A percentile compares a stretch with the other conserved stretches of the same genome.
Conservation (phyloP, 2,888 invertebrate genomes). For the Matsumyia berberina region DNA sequence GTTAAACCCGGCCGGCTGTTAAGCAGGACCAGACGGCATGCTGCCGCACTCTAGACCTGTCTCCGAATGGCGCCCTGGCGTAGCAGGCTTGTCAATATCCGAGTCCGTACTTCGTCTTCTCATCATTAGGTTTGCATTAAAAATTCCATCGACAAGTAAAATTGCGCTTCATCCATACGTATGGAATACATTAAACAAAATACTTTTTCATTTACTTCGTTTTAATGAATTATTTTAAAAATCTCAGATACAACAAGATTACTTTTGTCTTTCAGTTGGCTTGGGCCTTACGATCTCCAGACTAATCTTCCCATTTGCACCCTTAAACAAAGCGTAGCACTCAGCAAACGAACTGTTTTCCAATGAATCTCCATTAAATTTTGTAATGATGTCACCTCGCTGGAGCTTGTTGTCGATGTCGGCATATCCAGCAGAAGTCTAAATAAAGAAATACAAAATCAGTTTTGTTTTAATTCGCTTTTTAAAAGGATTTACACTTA, state of each 20-base stretch:
- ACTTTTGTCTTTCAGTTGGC: conserved; percentile 81
- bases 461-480: too few relatives aligned
- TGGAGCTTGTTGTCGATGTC: conserved; percentile 94
- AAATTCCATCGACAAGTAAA: conserved; percentile 5
- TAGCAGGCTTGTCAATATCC: too few relatives aligned
- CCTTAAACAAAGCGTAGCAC: conserved; percentile 95
- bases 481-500: too few relatives aligned
- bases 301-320: conserved; percentile 91
- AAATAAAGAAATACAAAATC: conserved; percentile 64
- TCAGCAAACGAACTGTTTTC: conserved; percentile 91
- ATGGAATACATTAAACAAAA: too few relatives aligned
- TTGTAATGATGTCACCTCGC: conserved; percentile 95
- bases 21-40: too few relatives aligned
- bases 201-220: background rate
- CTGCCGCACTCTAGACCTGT: too few relatives aligned
- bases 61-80: too few relatives aligned
- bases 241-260: background rate
- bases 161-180: too few relatives aligned
- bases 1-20: too few relatives aligned
- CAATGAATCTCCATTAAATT: conserved; percentile 95
- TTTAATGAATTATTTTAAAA: background rate
- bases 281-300: conserved; percentile 95
- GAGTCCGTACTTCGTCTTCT: too few relatives aligned
- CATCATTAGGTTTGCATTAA: too few relatives aligned
- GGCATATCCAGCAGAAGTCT: conserved; percentile 95